Conservation (phyloP, 1,140 invertebrate genomes). For the Ceratitis capitata region DNA sequence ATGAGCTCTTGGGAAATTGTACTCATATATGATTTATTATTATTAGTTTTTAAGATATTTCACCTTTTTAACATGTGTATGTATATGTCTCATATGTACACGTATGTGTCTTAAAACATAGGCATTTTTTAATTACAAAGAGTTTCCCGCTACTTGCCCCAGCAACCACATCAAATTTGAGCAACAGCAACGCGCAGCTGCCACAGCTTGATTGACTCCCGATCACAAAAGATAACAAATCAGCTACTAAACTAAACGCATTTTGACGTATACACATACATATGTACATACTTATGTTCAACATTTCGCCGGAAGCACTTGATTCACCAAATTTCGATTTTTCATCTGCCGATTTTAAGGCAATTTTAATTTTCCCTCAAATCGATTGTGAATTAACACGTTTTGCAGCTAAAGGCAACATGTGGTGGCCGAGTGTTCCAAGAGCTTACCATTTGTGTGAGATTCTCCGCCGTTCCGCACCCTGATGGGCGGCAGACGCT, state of each 20-base stretch:
- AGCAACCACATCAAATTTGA: background rate
- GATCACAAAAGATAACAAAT: background rate
- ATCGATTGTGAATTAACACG: constrained; percentile 17
- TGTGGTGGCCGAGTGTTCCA: background rate
- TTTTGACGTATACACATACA: background rate
- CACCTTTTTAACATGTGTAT: no score
- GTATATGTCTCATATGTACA: no score
- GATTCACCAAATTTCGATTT: background rate
- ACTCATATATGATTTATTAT: no score
- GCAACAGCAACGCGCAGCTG: background rate
- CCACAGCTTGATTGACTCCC: background rate
- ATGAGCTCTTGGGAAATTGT: no score
- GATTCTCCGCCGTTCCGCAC: no score
- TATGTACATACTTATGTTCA: background rate
- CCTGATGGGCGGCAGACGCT: background rate
- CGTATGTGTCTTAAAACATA: no score
- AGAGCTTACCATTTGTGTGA: background rate
- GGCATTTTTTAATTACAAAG: background rate
- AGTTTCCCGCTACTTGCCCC: background rate
- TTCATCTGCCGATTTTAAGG: background rate
- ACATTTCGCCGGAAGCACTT: background rate
- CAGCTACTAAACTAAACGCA: background rate
- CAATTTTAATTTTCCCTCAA: background rate
- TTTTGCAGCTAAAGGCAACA: background rate
- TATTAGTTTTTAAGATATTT: no score